phyloP scores from a whole-genome alignment of 2,113 vertebrate species.

The Neodontobutis hainanensis region DNA sequence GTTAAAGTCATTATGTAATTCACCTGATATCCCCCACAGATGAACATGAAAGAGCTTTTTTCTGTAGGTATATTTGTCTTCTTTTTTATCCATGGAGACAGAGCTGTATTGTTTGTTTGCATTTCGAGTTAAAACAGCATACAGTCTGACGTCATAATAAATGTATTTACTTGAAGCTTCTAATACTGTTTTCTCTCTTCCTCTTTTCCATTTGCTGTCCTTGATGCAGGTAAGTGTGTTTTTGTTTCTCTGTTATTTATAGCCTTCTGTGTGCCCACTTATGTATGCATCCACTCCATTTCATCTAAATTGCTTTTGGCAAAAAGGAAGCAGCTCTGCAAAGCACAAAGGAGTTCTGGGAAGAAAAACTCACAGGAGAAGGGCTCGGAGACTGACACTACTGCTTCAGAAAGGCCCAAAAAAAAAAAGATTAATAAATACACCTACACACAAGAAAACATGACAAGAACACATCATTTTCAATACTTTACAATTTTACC shows the following conservation, averaged over 20 bases:
- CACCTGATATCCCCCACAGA: no score
- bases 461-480: neutral
- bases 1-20: no score
- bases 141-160: conserved; percentile 11
- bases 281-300: conserved; percentile 31
- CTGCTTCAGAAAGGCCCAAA: neutral
- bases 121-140: neutral
- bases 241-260: conserved; percentile 33
- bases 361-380: conserved; percentile 1
- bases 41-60: no score
- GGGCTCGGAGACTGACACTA: conserved; percentile 1
- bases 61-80: neutral
- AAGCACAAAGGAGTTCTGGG: neutral
- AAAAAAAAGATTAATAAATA: neutral
- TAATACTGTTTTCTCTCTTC: conserved; percentile 23
- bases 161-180: conserved; percentile 19
- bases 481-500: neutral
- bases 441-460: neutral
- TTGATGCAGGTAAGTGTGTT: conserved; percentile 59
- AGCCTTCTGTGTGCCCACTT: neutral
- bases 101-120: neutral
- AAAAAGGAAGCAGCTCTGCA: conserved; percentile 18
- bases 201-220: conserved; percentile 22
- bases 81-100: neutral
- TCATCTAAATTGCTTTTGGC: conserved; percentile 32